Evolutionary conservation across 1,140 invertebrate species (phyloP).

Genomic region (Ganaspis sp.): DNA sequence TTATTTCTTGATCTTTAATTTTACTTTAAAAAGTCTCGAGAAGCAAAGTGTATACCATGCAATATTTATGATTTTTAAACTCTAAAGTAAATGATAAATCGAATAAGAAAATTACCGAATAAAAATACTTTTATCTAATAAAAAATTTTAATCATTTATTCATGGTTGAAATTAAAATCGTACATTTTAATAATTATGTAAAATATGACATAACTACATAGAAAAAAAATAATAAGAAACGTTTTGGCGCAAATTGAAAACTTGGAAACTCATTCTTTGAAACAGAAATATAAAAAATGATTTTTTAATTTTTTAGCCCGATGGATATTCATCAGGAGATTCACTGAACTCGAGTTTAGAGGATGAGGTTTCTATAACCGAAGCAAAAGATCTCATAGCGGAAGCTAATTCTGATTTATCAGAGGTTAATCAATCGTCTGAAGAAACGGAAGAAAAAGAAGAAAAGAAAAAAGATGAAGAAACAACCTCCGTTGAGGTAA

Average conservation of each 20-base stretch:
- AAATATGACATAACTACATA: too few relatives aligned
- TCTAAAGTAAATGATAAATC: not conserved
- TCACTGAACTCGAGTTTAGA: slow-evolving; percentile 39
- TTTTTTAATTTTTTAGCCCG: slow-evolving; percentile 31
- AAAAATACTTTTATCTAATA: not conserved
- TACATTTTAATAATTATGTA: too few relatives aligned
- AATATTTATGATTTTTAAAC: not conserved
- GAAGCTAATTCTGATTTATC: not conserved
- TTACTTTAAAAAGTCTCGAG: not conserved
- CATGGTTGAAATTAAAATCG: too few relatives aligned
- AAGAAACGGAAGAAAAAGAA: slow-evolving; percentile 28
- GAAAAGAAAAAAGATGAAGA: slow-evolving; percentile 16
- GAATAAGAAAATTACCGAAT: not conserved
- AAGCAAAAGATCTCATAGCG: slow-evolving; percentile 37
- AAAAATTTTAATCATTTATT: too few relatives aligned
- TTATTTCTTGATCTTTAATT: too few relatives aligned
- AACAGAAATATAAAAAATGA: too few relatives aligned
- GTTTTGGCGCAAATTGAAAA: too few relatives aligned
- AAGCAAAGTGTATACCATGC: slow-evolving; percentile 18
- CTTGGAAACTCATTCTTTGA: too few relatives aligned
- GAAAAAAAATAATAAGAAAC: too few relatives aligned
- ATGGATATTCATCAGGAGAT: not conserved
- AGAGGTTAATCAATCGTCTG: not conserved
- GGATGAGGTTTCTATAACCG: slow-evolving; percentile 40
- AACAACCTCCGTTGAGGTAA: not conserved